Base-by-base conservation (phyloP, 2,113 vertebrate species). In the Beaufortia kweichowensis region DNA sequence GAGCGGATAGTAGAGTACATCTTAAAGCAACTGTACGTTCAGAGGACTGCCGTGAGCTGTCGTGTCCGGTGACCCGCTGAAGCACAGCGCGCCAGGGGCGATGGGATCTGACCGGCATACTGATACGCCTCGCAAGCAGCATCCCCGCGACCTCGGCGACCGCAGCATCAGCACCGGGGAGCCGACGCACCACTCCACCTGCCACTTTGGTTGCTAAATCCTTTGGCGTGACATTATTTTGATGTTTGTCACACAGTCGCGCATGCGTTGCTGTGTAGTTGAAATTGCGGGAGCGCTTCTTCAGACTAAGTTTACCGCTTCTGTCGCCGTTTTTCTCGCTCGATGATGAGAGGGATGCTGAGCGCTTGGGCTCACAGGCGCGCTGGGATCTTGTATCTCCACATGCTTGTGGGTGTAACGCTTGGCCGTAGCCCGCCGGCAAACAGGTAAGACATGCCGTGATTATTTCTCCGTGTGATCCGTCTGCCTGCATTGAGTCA, bases 371-470 rank as follows among this genome's bases (percentile, higher is more conserved):
- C 83, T 62, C 86, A 90, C 81, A 91, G 87, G 66, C 84, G 89
- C 80, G 73, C 87, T 77, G 86, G 89, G 84, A 81, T 93, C 35
- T 83, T 89, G 55, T 89, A 90, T 78, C 69, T 94, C 79, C 88
- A 90, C 39, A 77, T 94, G 88, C 85, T 93, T 87, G 84, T 94
- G 80, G 87, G 90, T 77, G 87, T 91, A 83, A 92, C 91, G 79
- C 89, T 92, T 85, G 93, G 91, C 78, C 81, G 77, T 53, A 77
- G 67, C 35, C 77, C 81, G 55, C 43, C 79, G n/a, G 93, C 93
- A 81, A 92, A 94, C 84, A 96, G 93, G 94, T 96, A 91, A 93
- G 92, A 77, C 23, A 65, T 15, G 11, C n/a, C 66, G 39, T 75
- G 31, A 35, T 66, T 79, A 14, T 43, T 63, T 78, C 55, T 79